Percentiles rank a stretch among this genome's conserved stretches.
Evolutionary conservation across 2,888 invertebrate species (phyloP).

Genomic region (Scrobipalpa costella): DNA sequence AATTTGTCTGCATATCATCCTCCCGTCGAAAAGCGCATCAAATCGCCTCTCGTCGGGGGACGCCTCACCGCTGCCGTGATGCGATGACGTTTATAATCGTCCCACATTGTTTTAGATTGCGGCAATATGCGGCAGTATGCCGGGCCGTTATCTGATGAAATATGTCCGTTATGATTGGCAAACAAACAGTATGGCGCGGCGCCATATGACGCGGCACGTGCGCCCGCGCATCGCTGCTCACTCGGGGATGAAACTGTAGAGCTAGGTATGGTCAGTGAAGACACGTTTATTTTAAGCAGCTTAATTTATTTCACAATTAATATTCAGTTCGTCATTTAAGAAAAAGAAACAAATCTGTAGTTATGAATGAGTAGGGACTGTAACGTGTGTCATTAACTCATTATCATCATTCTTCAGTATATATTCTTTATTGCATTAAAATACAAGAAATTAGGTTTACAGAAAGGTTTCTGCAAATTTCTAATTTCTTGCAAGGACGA

Average conservation of each 20-base stretch:
- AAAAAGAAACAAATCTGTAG: too few relatives aligned
- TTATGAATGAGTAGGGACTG: too few relatives aligned
- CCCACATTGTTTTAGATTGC: conserved; percentile 69
- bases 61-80: conserved; percentile 12
- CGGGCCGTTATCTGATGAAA: conserved; percentile 80
- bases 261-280: conserved; percentile 1
- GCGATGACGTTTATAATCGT: conserved; percentile 31
- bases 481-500: too few relatives aligned
- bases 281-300: not conserved
- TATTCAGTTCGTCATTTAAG: too few relatives aligned
- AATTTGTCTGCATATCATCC: not conserved
- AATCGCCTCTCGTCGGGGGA: conserved; percentile 21
- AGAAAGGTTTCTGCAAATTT: too few relatives aligned
- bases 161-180: conserved; percentile 82
- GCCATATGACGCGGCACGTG: conserved; percentile 81
- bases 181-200: conserved; percentile 79
- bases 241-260: conserved; percentile 74
- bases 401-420: too few relatives aligned
- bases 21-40: conserved; percentile 22
- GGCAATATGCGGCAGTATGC: conserved; percentile 55
- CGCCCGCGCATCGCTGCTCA: conserved; percentile 72
- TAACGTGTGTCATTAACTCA: too few relatives aligned
- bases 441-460: too few relatives aligned
- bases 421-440: too few relatives aligned
- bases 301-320: conserved; percentile 28